Evolutionary conservation across 2,888 invertebrate genomes (phyloP), one percentile per base, ranked within the genome.

Genomic region (Sarcophaga subvicina): DNA sequence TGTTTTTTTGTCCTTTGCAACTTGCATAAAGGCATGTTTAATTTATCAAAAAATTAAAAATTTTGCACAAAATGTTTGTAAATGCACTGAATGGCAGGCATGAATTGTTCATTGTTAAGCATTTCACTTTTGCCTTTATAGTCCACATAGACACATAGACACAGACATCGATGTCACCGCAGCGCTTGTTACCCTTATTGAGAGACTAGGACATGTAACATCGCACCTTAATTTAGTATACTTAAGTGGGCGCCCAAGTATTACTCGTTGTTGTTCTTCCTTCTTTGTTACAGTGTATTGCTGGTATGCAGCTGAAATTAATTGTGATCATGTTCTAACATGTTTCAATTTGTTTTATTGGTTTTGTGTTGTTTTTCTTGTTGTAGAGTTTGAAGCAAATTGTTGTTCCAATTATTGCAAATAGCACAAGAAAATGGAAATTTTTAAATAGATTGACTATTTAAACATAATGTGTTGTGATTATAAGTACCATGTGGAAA

Each of bases 261-360:
- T 66, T 14, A 27, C 27, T 66, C 6, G 25, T 25, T 20, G 12
- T 66, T 66, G 14, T 64, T 37, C 2, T 22, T 27, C 64, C 12
- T 64, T 22, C 12, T 17, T 69, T 12, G 8, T 47, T 62, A 62
- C 12, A 47, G 45, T 73, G 6, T 63, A 5, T n/a, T 72, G 37
- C 5, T 60, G 22, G 62, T 25, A 63, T 73, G 22, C 73, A 47
- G 22, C 37, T n/a, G 25, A 80, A 72, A 64, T 71, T 80, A 72
- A 80, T 80, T 80, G 66, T 66, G 80, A 72, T 80, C 72, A 72
- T 72, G 80, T 72, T 63, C 66, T 66, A 72, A 72, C 80, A 80
- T 80, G 72, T 72, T 72, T 66, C 59, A 80, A 72, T 72, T 80
- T 80, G 80, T 72, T 80, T 72, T 66, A 63, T 64, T 59, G 72